Conservation (phyloP, 2,888 invertebrate species). For the Uloborus plumipes region DNA sequence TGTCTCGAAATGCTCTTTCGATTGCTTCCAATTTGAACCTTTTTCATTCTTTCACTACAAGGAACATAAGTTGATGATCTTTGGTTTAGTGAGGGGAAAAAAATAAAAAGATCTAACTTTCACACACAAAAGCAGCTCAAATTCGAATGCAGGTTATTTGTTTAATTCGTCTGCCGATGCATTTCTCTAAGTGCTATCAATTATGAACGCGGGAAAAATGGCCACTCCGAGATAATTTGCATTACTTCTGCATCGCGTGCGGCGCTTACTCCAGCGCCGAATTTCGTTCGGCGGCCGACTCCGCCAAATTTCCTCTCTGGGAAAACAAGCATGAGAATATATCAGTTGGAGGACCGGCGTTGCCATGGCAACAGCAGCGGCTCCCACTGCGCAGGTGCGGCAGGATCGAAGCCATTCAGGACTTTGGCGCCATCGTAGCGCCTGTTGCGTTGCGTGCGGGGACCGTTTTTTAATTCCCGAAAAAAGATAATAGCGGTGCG, state of each 20-base stretch:
- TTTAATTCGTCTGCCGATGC: too few species aligned
- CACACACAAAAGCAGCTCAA: too few species aligned
- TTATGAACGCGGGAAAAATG: too few species aligned
- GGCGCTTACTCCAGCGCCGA: not conserved
- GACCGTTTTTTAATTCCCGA: constrained; percentile 48
- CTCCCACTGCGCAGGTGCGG: constrained; percentile 31
- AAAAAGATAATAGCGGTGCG: constrained; percentile 56
- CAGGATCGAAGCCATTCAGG: constrained; percentile 14
- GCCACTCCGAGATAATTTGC: constrained; percentile 17
- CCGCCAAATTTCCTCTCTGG: not conserved
- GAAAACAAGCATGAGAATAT: constrained; percentile 37
- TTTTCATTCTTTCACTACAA: too few species aligned
- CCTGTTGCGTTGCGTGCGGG: constrained; percentile 61
- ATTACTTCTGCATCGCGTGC: constrained; percentile 9
- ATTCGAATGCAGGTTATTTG: too few species aligned
- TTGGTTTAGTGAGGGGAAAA: too few species aligned
- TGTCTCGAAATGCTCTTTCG: too few species aligned
- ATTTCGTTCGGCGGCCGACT: too few species aligned
- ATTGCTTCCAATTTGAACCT: too few species aligned
- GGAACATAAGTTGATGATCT: too few species aligned
- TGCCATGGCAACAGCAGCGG: constrained; percentile 21
- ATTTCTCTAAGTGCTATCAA: too few species aligned
- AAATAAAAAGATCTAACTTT: too few species aligned
- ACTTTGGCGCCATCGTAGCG: constrained; percentile 34
- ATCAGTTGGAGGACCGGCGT: constrained; percentile 38